phyloP scores from a whole-genome alignment of 2,797 vertebrate species.

The Gallinago nigripennis region DNA sequence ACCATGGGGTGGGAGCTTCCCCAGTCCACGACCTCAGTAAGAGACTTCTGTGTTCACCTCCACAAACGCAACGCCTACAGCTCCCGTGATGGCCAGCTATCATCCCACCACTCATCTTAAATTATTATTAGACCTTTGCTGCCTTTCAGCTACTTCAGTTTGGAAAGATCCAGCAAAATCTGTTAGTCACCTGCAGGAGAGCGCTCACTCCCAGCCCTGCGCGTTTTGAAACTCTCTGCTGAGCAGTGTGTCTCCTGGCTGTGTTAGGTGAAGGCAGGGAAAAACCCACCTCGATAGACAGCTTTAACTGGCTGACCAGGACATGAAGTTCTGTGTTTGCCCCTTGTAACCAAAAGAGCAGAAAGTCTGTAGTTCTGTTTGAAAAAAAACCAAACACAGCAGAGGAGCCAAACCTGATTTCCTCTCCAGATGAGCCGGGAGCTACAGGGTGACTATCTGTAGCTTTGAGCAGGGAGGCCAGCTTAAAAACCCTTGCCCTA shows the following conservation, averaged over 20 bases:
- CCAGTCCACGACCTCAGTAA: neutral
- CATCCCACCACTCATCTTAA: neutral
- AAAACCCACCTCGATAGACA: neutral
- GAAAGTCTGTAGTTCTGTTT: neutral
- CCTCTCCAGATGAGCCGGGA: neutral
- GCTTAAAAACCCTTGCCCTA: neutral
- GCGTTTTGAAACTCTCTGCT: neutral
- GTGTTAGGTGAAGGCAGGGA: neutral
- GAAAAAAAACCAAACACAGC: neutral
- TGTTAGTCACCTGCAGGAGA: neutral
- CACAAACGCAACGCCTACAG: neutral
- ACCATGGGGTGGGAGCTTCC: fast-evolving
- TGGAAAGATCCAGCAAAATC: neutral
- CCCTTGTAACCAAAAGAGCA: neutral
- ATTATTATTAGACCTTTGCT: neutral
- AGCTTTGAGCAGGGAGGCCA: too few relatives aligned
- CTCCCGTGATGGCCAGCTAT: neutral
- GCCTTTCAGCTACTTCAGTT: neutral
- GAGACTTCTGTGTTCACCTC: neutral
- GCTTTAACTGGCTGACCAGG: neutral
- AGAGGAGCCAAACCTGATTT: neutral
- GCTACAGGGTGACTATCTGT: neutral
- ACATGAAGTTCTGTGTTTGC: neutral
- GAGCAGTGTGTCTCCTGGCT: neutral
- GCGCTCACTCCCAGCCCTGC: neutral